Conservation (phyloP, 2,888 invertebrate genomes). For the Mythimna pallens region DNA sequence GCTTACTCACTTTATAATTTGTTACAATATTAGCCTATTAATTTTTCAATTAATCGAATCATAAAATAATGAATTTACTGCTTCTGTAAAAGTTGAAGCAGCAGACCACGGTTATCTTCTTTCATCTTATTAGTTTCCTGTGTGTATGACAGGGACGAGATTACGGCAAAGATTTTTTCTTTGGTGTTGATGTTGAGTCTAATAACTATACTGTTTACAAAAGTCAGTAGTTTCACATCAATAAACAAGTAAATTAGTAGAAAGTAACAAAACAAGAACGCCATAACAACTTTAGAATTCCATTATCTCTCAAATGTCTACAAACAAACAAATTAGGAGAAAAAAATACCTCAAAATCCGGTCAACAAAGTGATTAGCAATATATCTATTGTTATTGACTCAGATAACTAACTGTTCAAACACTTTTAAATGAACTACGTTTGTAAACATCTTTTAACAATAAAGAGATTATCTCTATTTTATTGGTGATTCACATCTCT, state of each 20-base stretch:
- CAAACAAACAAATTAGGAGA: conserved; percentile 47
- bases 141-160: conserved; percentile 13
- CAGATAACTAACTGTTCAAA: conserved; percentile 48
- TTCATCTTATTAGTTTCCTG: too few species aligned
- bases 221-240: not conserved
- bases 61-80: too few species aligned
- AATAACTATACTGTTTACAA: too few species aligned
- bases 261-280: conserved; percentile 28
- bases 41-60: too few species aligned
- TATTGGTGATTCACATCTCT: conserved; percentile 64
- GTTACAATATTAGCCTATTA: too few species aligned
- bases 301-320: conserved; percentile 37
- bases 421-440: conserved; percentile 30
- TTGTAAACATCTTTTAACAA: conserved; percentile 57
- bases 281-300: not conserved
- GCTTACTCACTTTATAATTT: too few species aligned
- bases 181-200: not conserved
- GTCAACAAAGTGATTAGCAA: conserved; percentile 78
- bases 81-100: not conserved
- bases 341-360: conserved; percentile 41
- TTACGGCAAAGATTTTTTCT: not conserved
- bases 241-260: not conserved
- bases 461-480: conserved; percentile 71
- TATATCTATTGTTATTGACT: conserved; percentile 54
- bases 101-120: not conserved